Evolutionary conservation across 2,888 invertebrate genomes (phyloP), one percentile per base, ranked within the genome.

Genomic region (Oeneis ivallda): DNA sequence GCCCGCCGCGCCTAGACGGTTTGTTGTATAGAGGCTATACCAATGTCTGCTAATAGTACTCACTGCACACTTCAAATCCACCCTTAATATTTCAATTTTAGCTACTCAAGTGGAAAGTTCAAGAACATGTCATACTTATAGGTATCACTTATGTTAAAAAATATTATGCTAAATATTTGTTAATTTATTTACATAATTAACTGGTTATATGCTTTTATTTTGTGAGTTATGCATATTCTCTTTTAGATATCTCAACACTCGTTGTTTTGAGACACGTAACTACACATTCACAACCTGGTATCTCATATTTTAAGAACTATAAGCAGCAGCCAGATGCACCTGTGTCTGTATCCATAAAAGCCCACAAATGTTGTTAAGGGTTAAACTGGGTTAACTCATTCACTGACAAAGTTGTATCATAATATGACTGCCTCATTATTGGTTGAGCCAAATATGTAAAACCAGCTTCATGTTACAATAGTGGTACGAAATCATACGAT

Each of bases 1-100:
- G 89, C 84, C 85, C 63, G 56, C 62, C 64, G 59, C 62, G 61
- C 66, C 56, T 68, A 59, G 41, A 65, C 62, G 37, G 53, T 45
- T 52, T 59, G 2, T 52, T 59, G 2, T 5, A 52, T 60, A 56
- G 52, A 62, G 58, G 45, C 53, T 54, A 15, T 34, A 50, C 45
- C 50, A 62, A 45, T 45, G 15, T 58, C 58, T 58, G 47, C 15
- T 58, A 50, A 45, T 62, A 57, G 67, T 65, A 65, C 61, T 64
- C 64, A 50, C n/a, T 56, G 60, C 61, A 66, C 64, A 50, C n/a
- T 56, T 62, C 39, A 49, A 63, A 66, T 60, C 47, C 19, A 15
- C 61, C 63, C 57, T 54, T 65, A 11, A 15, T 43, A 32, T 17
- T 64, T 59, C 45, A 26, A 19, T 65, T 61, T 39, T 6, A 39